phyloP scores from a whole-genome alignment of 2,797 vertebrate species.

The Pseudochirops cupreus region DNA sequence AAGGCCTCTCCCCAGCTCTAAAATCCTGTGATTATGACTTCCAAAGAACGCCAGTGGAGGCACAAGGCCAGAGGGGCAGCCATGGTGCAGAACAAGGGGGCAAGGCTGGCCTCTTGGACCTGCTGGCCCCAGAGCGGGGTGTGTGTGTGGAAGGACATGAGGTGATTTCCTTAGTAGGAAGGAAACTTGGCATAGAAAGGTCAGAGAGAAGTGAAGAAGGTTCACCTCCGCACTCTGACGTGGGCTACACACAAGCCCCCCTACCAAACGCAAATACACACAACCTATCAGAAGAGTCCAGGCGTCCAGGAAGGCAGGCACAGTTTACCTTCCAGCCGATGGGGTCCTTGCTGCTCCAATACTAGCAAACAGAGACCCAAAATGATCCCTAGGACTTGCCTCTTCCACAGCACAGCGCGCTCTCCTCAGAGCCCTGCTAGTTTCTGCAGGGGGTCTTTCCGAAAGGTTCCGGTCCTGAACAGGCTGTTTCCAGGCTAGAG shows the following conservation, averaged over 20 bases:
- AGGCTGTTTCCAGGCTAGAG: slow-evolving; percentile 66
- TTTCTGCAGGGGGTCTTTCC: slow-evolving; percentile 52
- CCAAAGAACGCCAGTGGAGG: not conserved
- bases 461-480: slow-evolving; percentile 65
- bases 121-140: no score
- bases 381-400: slow-evolving; percentile 66
- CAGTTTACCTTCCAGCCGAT: slow-evolving; percentile 19
- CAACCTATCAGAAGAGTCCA: slow-evolving; percentile 44
- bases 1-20: not conserved
- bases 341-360: slow-evolving; percentile 3
- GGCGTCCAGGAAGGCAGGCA: slow-evolving; percentile 25
- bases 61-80: not conserved
- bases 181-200: not conserved
- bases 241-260: not conserved
- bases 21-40: not conserved
- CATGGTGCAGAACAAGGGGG: not conserved
- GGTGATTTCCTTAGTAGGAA: not conserved
- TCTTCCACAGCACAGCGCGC: slow-evolving; percentile 82
- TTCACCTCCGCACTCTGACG: not conserved
- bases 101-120: not conserved
- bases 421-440: slow-evolving; percentile 75
- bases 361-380: not conserved
- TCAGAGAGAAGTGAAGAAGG: slow-evolving; percentile 27
- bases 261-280: not conserved
- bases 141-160: not conserved